These are phyloP conservation scores for Callinectes sapidus DNA, from an alignment of 2,888 invertebrate genomes.

Conservation along the genomic window DNA sequence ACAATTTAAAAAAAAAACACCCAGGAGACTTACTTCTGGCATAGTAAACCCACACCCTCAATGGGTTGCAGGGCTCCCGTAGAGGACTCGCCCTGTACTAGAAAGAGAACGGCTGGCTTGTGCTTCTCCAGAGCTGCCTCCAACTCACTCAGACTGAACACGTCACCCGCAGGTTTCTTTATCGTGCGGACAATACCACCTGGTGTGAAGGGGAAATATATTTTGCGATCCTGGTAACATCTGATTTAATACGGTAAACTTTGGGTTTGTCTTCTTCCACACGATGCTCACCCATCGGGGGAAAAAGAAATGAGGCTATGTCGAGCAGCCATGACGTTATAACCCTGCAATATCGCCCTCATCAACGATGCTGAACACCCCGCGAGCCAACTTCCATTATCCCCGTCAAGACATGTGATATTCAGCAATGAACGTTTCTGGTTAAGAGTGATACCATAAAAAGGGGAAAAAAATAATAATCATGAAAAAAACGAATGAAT, in stretches of 20 bases:
- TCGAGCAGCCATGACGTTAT: no score
- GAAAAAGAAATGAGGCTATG: no score
- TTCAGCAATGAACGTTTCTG: no score
- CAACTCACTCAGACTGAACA: slow-evolving; percentile 82
- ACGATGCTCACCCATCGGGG: no score
- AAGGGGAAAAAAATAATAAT: no score
- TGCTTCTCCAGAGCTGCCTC: slow-evolving; percentile 81
- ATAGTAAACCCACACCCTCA: slow-evolving; percentile 85
- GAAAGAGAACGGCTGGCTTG: slow-evolving; percentile 85
- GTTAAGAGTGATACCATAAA: no score
- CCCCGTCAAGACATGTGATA: no score
- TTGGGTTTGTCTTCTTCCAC: no score
- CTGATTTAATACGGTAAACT: not conserved
- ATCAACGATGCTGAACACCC: no score
- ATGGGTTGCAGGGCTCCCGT: slow-evolving; percentile 89
- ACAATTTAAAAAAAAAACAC: not conserved
- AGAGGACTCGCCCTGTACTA: slow-evolving; percentile 92
- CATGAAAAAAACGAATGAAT: no score
- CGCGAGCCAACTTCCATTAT: no score
- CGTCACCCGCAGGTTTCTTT: slow-evolving; percentile 78
- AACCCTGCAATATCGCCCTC: no score
- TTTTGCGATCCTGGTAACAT: not conserved
- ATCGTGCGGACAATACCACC: slow-evolving; percentile 77
- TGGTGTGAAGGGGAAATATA: slow-evolving; percentile 61
- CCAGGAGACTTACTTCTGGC: slow-evolving; percentile 81